Conservation (phyloP, 2,888 invertebrate genomes). For the Bellardia pandia region DNA sequence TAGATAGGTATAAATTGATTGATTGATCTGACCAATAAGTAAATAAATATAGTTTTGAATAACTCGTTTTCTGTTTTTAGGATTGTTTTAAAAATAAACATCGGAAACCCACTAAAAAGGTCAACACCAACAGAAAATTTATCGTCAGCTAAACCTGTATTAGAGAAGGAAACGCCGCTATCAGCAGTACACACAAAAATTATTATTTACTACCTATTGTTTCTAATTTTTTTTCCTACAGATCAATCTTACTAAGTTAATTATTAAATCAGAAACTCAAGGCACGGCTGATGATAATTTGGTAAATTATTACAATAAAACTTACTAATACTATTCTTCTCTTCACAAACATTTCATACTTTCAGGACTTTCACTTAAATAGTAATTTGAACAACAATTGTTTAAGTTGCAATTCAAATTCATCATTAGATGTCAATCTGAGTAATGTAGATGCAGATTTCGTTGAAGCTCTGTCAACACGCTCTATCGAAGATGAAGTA, state of each 20-base stretch:
- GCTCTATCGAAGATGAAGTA: background rate
- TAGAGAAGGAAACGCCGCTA: background rate
- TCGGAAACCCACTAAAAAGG: background rate
- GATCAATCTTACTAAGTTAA: constrained; percentile 31
- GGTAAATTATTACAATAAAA: constrained; percentile 18
- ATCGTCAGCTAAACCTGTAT: background rate
- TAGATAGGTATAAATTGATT: constrained; percentile 1
- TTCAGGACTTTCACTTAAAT: constrained; percentile 5
- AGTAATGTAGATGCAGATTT: constrained; percentile 8
- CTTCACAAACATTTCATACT: background rate
- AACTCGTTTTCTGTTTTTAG: background rate
- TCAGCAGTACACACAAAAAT: background rate
- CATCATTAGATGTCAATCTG: constrained; percentile 43
- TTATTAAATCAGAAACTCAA: constrained; percentile 45
- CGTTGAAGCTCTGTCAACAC: background rate
- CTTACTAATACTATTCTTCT: background rate
- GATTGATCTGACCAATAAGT: too few relatives aligned
- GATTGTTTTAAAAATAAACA: background rate
- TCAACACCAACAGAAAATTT: background rate
- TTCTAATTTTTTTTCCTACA: background rate
- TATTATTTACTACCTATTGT: background rate
- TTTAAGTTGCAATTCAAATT: constrained; percentile 12
- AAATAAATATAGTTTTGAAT: background rate
- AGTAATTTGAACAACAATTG: background rate
- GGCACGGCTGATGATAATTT: background rate